A percentile compares a stretch with the other conserved stretches of the same genome.
Evolutionary conservation across 2,888 invertebrate species (phyloP).

Genomic region (Frankliniella intonsa): DNA sequence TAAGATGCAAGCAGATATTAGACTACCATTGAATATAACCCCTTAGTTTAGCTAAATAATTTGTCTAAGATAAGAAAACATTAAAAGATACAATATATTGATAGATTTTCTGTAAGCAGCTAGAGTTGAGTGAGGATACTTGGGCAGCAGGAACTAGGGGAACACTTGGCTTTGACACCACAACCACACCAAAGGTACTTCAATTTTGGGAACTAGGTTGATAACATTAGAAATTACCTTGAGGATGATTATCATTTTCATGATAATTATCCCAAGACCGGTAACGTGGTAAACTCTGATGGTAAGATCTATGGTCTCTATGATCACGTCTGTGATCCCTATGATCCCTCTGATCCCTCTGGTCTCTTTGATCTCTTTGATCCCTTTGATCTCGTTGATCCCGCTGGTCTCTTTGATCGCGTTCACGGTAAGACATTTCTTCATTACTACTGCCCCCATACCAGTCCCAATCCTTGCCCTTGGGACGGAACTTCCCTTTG

Average conservation of each 20-base stretch:
- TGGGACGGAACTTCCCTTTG: conserved; percentile 64
- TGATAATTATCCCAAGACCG: background rate
- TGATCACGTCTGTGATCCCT: background rate
- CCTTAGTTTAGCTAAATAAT: background rate
- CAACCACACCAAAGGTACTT: background rate
- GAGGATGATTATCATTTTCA: background rate
- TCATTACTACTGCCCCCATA: conserved; percentile 39
- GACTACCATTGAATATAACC: background rate
- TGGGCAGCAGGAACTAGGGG: too few species aligned
- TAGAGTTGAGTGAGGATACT: background rate
- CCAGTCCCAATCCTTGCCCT: conserved; percentile 72
- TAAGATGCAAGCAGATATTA: background rate
- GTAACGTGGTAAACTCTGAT: conserved; percentile 2
- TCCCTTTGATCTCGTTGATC: background rate
- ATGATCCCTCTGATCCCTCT: background rate
- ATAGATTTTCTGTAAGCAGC: background rate
- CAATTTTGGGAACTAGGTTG: background rate
- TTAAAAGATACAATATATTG: background rate
- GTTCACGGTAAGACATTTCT: background rate
- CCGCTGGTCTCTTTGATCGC: conserved; percentile 8
- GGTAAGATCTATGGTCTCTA: background rate
- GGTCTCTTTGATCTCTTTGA: background rate
- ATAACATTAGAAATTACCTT: background rate
- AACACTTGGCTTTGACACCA: background rate
- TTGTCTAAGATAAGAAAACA: background rate